A percentile compares a stretch with the other conserved stretches of the same genome.
Evolutionary conservation across 2,888 invertebrate genomes (phyloP).

Genomic region (Sarcophaga carnaria): DNA sequence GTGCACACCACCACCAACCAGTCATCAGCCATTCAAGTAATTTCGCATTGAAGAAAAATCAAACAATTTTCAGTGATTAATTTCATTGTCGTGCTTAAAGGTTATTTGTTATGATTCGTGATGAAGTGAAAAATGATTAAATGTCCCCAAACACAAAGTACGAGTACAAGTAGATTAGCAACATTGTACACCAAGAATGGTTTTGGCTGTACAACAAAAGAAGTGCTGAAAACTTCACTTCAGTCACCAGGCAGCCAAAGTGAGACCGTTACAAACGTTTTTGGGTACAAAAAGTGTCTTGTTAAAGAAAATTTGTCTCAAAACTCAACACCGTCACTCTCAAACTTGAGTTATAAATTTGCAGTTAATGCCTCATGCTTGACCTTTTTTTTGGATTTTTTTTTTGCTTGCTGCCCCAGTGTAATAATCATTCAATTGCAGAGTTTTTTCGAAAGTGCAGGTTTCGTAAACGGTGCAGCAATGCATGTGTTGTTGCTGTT

Average conservation of each 20-base stretch:
- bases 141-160: constrained; percentile 41
- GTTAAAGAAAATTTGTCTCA: constrained; percentile 56
- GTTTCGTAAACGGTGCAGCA: constrained; percentile 37
- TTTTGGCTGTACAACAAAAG: neutral
- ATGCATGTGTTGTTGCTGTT: neutral
- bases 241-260: constrained; percentile 9
- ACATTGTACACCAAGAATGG: constrained; percentile 30
- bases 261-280: constrained; percentile 26
- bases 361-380: constrained; percentile 40
- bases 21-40: neutral
- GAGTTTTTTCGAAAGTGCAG: constrained; percentile 59
- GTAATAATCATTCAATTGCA: constrained; percentile 12
- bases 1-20: neutral
- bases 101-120: constrained; percentile 69
- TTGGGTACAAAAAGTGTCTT: constrained; percentile 45
- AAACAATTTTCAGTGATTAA: constrained; percentile 66
- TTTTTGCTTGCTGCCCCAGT: neutral
- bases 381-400: constrained; percentile 47
- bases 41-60: constrained; percentile 7
- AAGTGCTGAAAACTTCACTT: constrained; percentile 59
- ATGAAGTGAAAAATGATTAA: constrained; percentile 70
- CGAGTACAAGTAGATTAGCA: constrained; percentile 15
- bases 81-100: constrained; percentile 66
- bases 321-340: neutral
- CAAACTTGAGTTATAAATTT: constrained; percentile 50